Evolutionary conservation across 2,888 invertebrate species (phyloP), one percentile per base, ranked within the genome.

Genomic region (Nomada lathburiana): DNA sequence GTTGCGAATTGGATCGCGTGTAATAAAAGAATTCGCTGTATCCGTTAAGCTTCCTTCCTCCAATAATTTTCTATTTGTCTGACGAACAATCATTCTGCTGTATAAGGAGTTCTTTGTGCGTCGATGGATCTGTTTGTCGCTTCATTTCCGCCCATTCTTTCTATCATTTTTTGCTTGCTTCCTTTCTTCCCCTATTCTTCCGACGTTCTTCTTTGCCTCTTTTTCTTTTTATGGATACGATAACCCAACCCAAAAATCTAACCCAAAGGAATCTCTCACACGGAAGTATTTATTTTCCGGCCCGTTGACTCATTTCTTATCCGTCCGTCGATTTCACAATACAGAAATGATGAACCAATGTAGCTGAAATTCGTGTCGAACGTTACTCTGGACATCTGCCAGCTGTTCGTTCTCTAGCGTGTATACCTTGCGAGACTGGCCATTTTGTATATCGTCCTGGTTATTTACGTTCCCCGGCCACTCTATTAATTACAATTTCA

Each of bases 351-450:
- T 87, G 83, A 76, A 83, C 80, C 81, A 78, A 60, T 78, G 80
- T 79, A 82, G 80, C 74, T 59, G 79, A 84, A 89, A 86, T 82
- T 84, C 84, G 84, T 84, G 84, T 84, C 87, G 89, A 88, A 88
- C 86, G 88, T 88, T 88, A 86, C 80, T 70, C 84, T 90, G 90
- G 90, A 88, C 23, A 78, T 55, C 47, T 83, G 90, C 91, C 90
- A 90, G 77, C 75, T 62, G 64, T 59, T 75, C 55, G 63, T 57
- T 80, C 80, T 59, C 69, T 72, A 81, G 75, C 76, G 71, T 77
- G 78, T 67, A 69, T 52, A 18, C 74, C 59, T 53, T 42, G 36
- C 67, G 81, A 63, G 83, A 76, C 74, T 69, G 74, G 68, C 79
- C 76, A 83, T 85, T 87, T 86, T 89, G 80, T 88, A 84, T 78